A percentile compares a stretch with the other conserved stretches of the same genome.
These are phyloP conservation scores for Notospermus geniculatus DNA, from an alignment of 1,140 invertebrate genomes.

Conservation along the genomic window DNA sequence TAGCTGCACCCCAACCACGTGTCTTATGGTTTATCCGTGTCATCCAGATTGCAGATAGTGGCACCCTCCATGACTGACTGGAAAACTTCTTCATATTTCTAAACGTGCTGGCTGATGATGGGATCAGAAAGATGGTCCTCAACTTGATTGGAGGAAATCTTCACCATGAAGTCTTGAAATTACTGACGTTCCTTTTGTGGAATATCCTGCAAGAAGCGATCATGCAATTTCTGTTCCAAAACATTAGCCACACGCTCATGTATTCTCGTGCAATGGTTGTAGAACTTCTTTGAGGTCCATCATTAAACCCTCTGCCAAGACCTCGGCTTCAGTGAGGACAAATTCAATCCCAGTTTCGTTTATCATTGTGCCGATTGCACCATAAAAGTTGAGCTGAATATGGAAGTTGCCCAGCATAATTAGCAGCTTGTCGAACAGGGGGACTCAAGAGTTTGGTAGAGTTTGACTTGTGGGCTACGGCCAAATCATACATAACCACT, in stretches of 20 bases:
- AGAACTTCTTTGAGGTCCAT: slow-evolving; percentile 5
- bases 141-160: background rate
- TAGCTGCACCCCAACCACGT: too few species aligned
- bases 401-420: slow-evolving; percentile 5
- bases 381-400: background rate
- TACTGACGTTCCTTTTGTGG: background rate
- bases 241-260: slow-evolving; percentile 4
- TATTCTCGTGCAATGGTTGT: slow-evolving; percentile 9
- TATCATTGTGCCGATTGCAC: slow-evolving; percentile 1
- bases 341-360: slow-evolving; percentile 4
- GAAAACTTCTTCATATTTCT: too few species aligned
- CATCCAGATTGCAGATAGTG: too few species aligned
- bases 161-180: background rate
- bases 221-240: slow-evolving; percentile 4
- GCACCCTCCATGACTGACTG: too few species aligned
- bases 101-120: too few species aligned
- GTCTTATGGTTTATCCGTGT: too few species aligned
- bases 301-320: slow-evolving; percentile 7
- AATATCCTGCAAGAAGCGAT: background rate
- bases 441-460: background rate
- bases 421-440: slow-evolving; percentile 2
- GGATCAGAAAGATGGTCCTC: too few species aligned
- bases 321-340: background rate
- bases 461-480: background rate
- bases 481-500: slow-evolving; percentile 8